Conservation (phyloP, 2,797 vertebrate genomes). For the Sternarchorhynchus goeldii region DNA sequence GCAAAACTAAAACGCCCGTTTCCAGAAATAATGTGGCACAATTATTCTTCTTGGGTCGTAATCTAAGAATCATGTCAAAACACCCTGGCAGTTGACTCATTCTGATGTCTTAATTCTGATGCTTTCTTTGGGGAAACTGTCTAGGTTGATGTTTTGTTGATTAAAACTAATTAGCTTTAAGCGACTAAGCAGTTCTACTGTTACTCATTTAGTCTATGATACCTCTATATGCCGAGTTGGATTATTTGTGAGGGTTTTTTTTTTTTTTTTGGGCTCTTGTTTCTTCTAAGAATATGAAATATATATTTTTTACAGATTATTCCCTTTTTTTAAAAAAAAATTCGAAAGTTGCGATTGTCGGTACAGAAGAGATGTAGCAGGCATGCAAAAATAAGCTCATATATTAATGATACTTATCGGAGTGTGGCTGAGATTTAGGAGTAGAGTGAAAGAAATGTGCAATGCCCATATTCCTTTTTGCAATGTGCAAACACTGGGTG, state of each 20-base stretch:
- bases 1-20: neutral
- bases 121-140: neutral
- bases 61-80: neutral
- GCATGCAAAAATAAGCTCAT: conserved; percentile 14
- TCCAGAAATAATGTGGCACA: neutral
- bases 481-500: neutral
- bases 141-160: neutral
- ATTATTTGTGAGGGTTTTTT: neutral
- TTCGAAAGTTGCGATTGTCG: neutral
- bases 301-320: neutral
- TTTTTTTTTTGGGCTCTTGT: neutral
- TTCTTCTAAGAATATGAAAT: conserved; percentile 1
- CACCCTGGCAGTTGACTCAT: too few relatives aligned
- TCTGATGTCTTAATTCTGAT: conserved; percentile 12
- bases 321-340: neutral
- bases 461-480: conserved; percentile 6
- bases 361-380: neutral
- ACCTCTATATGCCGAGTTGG: neutral
- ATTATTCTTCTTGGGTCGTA: neutral
- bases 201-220: neutral
- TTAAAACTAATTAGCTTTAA: too few relatives aligned
- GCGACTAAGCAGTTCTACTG: too few relatives aligned
- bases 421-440: neutral
- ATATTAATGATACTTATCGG: neutral
- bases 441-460: conserved; percentile 8